Percentiles rank a stretch among this genome's conserved stretches.
phyloP scores from a whole-genome alignment of 53 echinoderm and acorn worm species.

The Temnopleurus reevesii region DNA sequence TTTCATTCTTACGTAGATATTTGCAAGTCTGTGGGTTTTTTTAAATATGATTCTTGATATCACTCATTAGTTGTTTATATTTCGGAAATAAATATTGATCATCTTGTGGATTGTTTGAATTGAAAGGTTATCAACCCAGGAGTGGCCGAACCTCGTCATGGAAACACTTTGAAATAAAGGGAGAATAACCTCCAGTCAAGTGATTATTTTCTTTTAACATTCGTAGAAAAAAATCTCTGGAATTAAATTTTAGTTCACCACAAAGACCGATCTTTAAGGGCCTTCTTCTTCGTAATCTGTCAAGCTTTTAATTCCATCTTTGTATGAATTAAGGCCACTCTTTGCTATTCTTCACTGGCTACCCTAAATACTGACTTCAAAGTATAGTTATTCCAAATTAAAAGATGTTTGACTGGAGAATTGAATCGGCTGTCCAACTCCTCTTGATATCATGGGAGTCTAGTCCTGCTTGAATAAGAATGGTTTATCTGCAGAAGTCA shows the following conservation, averaged over 20 bases:
- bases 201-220: neutral
- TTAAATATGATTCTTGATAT: neutral
- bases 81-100: too few species aligned
- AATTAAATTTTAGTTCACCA: neutral
- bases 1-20: too few species aligned
- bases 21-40: too few species aligned
- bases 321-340: neutral
- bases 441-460: neutral
- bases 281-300: neutral
- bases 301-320: constrained; percentile 3
- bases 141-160: neutral
- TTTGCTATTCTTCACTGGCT: neutral
- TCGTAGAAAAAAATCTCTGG: neutral
- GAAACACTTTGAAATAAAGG: neutral
- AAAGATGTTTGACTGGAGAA: neutral
- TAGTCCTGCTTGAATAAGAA: neutral
- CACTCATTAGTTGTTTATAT: too few species aligned
- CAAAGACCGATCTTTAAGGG: neutral
- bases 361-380: neutral
- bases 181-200: neutral
- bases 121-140: neutral
- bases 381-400: constrained; percentile 5
- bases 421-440: neutral
- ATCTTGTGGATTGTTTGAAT: neutral
- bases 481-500: neutral